Evolutionary conservation across 2,113 vertebrate genomes (phyloP).

Genomic region (Excalfactoria chinensis): DNA sequence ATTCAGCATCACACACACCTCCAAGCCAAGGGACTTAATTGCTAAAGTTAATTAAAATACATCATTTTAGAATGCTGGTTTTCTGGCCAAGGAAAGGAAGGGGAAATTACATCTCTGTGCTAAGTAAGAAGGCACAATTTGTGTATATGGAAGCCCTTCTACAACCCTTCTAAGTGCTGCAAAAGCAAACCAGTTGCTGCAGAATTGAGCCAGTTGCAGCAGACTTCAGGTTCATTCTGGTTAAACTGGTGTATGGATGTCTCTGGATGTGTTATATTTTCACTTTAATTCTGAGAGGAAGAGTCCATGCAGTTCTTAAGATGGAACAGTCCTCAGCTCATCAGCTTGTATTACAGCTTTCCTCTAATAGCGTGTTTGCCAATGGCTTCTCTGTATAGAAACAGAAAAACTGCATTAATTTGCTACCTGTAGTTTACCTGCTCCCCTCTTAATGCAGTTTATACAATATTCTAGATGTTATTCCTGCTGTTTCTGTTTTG

Average conservation of each 20-base stretch:
- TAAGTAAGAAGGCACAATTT: not conserved
- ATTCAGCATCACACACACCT: slow-evolving; percentile 5
- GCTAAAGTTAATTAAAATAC: slow-evolving; percentile 74
- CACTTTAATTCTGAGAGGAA: not conserved
- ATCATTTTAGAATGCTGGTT: slow-evolving; percentile 71
- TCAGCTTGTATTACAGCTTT: not conserved
- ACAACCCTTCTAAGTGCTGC: not conserved
- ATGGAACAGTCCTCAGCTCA: not conserved
- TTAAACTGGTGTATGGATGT: not conserved
- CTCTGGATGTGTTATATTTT: not conserved
- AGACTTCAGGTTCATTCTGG: not conserved
- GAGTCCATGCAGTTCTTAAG: not conserved
- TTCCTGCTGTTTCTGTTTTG: not conserved
- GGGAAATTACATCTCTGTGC: slow-evolving; percentile 63
- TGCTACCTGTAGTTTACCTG: not conserved
- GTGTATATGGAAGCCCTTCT: not conserved
- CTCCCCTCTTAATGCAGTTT: not conserved
- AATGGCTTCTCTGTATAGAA: not conserved
- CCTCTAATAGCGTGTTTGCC: not conserved
- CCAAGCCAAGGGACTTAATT: slow-evolving; percentile 53
- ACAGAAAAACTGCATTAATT: not conserved
- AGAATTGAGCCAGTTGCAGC: not conserved
- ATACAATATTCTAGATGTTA: not conserved
- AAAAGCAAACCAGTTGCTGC: not conserved
- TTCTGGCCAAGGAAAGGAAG: slow-evolving; percentile 51